These are phyloP conservation scores for Mythimna pallens DNA, from an alignment of 2,888 invertebrate genomes.

Conservation along the genomic window DNA sequence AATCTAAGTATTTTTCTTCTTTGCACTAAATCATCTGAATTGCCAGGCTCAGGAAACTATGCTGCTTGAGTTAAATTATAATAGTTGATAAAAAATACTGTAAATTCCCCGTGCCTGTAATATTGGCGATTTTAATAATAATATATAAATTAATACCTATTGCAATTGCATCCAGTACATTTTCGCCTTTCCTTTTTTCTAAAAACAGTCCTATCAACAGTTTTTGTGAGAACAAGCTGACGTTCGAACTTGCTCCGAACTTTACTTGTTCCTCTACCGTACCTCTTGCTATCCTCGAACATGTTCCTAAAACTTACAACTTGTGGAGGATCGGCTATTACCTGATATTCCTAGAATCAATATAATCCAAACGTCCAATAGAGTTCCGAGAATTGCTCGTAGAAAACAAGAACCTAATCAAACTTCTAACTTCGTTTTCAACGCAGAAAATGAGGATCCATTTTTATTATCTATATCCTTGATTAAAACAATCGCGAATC, in stretches of 20 bases:
- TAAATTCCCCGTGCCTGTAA: too few species aligned
- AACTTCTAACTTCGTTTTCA: conserved; percentile 37
- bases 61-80: not conserved
- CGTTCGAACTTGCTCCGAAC: not conserved
- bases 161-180: too few species aligned
- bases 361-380: conserved; percentile 5
- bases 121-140: too few species aligned
- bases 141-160: too few species aligned
- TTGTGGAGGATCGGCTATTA: not conserved
- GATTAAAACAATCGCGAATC: conserved; percentile 27
- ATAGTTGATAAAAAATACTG: too few species aligned
- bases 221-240: too few species aligned
- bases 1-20: too few species aligned
- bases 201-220: too few species aligned
- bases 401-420: conserved; percentile 2
- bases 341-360: conserved; percentile 22
- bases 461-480: conserved; percentile 28
- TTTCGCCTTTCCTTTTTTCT: too few species aligned
- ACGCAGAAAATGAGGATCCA: conserved; percentile 13
- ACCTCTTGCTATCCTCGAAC: too few species aligned
- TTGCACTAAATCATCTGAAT: too few species aligned
- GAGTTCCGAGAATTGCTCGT: conserved; percentile 10
- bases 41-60: not conserved
- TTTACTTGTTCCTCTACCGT: too few species aligned
- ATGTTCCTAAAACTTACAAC: conserved; percentile 10